Percentiles rank a stretch among this genome's conserved stretches.
phyloP scores from a whole-genome alignment of 2,113 vertebrate species.

The Choloepus hoffmanni region DNA sequence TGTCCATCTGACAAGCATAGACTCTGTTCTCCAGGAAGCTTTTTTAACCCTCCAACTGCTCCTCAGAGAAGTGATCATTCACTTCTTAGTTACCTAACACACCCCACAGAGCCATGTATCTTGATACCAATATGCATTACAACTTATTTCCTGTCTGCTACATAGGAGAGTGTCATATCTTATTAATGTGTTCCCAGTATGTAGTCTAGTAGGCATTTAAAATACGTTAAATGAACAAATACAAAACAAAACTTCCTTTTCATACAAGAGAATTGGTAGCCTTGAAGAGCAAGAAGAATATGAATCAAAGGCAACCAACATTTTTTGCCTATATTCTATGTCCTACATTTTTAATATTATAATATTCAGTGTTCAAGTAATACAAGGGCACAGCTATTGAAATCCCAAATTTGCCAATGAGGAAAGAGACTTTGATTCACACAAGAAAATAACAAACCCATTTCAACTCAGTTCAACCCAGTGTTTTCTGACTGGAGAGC shows the following conservation, averaged over 20 bases:
- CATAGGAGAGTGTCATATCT: neutral
- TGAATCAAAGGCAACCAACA: neutral
- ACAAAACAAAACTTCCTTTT: constrained; percentile 40
- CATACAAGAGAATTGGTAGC: constrained; percentile 18
- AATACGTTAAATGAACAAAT: neutral
- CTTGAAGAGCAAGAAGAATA: constrained; percentile 39
- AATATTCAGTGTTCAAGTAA: constrained; percentile 5
- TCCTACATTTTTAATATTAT: neutral
- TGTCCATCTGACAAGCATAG: neutral
- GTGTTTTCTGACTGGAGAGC: neutral
- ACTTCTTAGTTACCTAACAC: neutral
- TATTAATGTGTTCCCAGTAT: neutral
- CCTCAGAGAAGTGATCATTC: neutral
- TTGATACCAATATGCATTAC: neutral
- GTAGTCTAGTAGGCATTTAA: neutral
- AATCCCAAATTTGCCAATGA: neutral
- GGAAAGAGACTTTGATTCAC: neutral
- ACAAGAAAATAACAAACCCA: neutral
- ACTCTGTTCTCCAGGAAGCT: neutral
- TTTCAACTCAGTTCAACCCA: neutral
- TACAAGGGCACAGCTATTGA: neutral
- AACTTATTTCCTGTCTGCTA: neutral
- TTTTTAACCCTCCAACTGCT: neutral
- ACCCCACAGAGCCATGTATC: neutral
- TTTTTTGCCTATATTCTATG: neutral